Conservation (phyloP, 2,113 vertebrate genomes). For the Dromaius novaehollandiae region DNA sequence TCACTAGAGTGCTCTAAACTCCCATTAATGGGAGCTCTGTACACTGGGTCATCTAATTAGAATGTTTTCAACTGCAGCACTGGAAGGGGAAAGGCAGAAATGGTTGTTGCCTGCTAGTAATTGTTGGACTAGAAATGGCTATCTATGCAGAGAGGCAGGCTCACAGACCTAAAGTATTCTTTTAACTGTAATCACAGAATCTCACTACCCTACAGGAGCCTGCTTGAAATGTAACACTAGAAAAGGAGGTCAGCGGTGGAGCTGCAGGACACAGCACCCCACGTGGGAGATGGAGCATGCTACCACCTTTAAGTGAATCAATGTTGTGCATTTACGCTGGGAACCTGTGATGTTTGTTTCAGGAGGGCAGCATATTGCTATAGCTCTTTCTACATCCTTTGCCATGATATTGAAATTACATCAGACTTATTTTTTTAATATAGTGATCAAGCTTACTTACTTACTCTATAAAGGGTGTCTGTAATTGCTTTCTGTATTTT, state of each 20-base stretch:
- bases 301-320: conserved; percentile 55
- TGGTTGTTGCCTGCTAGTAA: background rate
- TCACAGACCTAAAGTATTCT: conserved; percentile 19
- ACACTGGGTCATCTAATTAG: background rate
- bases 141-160: conserved; percentile 21
- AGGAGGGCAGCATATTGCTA: conserved; percentile 33
- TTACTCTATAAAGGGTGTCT: conserved; percentile 58
- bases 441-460: conserved; percentile 67
- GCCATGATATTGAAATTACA: conserved; percentile 62
- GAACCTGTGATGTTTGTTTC: conserved; percentile 42
- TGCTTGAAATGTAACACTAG: conserved; percentile 34
- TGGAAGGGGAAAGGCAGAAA: background rate
- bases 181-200: conserved; percentile 49
- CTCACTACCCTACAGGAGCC: background rate
- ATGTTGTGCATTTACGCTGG: conserved; percentile 41
- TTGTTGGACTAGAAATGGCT: conserved; percentile 21
- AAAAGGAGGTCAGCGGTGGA: conserved; percentile 50
- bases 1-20: background rate
- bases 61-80: conserved; percentile 1
- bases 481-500: conserved; percentile 64
- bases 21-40: conserved; percentile 11
- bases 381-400: conserved; percentile 45
- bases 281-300: conserved; percentile 33
- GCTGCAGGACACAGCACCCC: conserved; percentile 2
- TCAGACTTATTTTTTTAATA: conserved; percentile 63